Base-by-base conservation (phyloP, 2,888 invertebrate species). In the Platycheirus albimanus region DNA sequence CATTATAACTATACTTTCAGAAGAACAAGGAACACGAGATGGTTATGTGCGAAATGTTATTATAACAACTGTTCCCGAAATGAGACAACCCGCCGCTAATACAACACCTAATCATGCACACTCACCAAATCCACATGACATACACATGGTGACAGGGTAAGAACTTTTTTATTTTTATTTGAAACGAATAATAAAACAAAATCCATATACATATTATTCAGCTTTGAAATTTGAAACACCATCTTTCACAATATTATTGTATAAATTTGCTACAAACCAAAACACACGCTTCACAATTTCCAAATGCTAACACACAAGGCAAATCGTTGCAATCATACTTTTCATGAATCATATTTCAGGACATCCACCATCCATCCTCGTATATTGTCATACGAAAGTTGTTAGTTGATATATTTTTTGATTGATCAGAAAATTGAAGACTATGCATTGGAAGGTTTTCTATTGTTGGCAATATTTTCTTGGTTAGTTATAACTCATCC, bases 1-100 rank as follows among this genome's bases (percentile, higher is more conserved):
- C 41, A 43, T 30, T 30, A 15, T 30, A n/a, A 76, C 36, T 70
- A 36, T 81, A 76, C 17, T 77, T 80, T 43, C 58, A 84, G 86
- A 86, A 87, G 90, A 90, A 83, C 87, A 86, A 86, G 86, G 92
- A 87, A 91, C 92, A 17, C 87, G 88, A 33, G 88, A 96, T 90
- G 97, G 97, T 0, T 97, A 97, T 91, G 97, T 97, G 79, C 95
- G 95, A 89, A 97, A 97, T 20, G 92, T 95, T 63, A 92, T 98
- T 86, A 95, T 96, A 86, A 97, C 96, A 0, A 96, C 96, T 76
- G 94, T 97, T 49, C 97, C 97, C 38, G 94, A 94, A 91, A 92
- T 92, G 85, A 89, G 88, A 54, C 87, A 87, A 83, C 91, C 90
- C 28, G 91, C 91, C 89, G 72, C 93, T 87, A 93, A 93, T 13